These are phyloP conservation scores for Epinotia bilunana DNA, from an alignment of 2,888 invertebrate species.

Conservation along the genomic window DNA sequence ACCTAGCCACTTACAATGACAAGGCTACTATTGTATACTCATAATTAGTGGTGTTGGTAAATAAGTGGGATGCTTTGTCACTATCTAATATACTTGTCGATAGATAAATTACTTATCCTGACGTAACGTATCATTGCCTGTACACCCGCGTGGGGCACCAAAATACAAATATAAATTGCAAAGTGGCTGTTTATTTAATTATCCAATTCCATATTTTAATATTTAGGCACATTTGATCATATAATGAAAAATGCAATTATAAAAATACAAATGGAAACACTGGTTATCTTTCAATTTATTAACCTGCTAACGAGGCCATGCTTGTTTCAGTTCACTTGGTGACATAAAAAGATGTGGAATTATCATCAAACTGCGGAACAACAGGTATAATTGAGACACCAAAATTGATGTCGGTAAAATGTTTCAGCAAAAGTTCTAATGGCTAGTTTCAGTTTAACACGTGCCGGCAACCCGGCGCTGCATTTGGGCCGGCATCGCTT, in stretches of 20 bases:
- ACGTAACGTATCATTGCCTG: conserved; percentile 64
- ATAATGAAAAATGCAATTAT: not conserved
- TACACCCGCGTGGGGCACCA: conserved; percentile 60
- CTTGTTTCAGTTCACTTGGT: not conserved
- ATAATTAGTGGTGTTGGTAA: conserved; percentile 78
- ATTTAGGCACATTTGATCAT: too few relatives aligned
- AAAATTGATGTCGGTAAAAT: not conserved
- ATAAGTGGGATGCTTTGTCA: conserved; percentile 69
- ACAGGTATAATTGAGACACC: not conserved
- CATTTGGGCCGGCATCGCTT: conserved; percentile 35
- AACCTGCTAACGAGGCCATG: not conserved
- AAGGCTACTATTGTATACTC: conserved; percentile 66
- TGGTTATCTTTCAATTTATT: not conserved
- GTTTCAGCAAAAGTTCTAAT: conserved; percentile 3
- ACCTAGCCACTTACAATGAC: conserved; percentile 53
- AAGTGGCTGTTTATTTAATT: conserved; percentile 60
- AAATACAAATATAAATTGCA: conserved; percentile 68
- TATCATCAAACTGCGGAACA: not conserved
- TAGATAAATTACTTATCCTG: conserved; percentile 67
- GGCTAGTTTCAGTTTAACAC: not conserved
- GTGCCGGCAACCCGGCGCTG: conserved; percentile 33
- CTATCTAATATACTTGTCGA: conserved; percentile 57
- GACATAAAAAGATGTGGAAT: not conserved
- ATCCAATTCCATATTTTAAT: not conserved
- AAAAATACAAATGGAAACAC: not conserved